Conservation (phyloP, 2,113 vertebrate species). For the Tragelaphus strepsiceros region DNA sequence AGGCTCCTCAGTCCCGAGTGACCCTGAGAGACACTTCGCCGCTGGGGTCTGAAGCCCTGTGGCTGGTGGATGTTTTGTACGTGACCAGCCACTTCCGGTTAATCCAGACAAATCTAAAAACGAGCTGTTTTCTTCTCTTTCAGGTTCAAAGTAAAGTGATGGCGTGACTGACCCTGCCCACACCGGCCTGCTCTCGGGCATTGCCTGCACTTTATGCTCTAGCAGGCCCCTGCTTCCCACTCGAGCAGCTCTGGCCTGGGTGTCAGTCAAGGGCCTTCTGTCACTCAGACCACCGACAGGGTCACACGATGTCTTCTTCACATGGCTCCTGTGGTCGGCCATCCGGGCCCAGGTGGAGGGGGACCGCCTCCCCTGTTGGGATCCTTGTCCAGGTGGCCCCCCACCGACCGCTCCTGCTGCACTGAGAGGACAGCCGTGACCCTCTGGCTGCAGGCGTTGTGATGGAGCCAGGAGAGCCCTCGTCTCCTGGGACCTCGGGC, state of each 20-base stretch:
- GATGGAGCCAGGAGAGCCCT: neutral
- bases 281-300: neutral
- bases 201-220: rapidly evolving
- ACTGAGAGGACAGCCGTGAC: neutral
- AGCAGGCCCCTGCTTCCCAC: rapidly evolving
- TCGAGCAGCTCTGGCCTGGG: neutral
- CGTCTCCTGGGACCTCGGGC: rapidly evolving
- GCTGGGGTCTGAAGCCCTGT: neutral
- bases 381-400: neutral
- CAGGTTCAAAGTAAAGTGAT: neutral
- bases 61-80: neutral
- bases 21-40: rapidly evolving
- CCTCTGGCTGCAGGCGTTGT: rapidly evolving
- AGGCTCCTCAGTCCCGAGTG: neutral
- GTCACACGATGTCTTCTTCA: rapidly evolving
- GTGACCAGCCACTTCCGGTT: neutral
- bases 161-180: rapidly evolving
- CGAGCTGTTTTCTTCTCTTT: neutral
- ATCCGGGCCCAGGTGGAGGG: neutral
- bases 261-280: neutral
- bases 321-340: neutral
- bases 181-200: rapidly evolving
- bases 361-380: rapidly evolving
- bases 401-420: rapidly evolving
- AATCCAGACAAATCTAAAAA: neutral